Base-by-base conservation (phyloP, 2,888 invertebrate species). In the Nipponacmea schrenckii region DNA sequence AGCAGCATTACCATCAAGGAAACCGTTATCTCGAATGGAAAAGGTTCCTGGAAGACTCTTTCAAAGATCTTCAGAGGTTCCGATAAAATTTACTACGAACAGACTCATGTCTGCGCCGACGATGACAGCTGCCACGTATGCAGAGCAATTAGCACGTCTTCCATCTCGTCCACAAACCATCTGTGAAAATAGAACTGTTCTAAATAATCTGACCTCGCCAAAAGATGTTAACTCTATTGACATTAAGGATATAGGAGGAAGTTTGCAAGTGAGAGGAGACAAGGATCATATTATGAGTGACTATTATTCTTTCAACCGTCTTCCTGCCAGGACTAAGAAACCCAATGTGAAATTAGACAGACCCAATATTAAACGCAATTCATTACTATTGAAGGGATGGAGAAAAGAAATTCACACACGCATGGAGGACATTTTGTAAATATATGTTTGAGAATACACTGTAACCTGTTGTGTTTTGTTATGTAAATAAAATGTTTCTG, bases 261-360 rank as follows among this genome's bases (percentile, higher is more conserved):
- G 56, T 56, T 56, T 56, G 12, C 20, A 56, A 56, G 56, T 24
- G 10, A 56, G 24, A 2, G 56, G 56, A 20, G 80, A 80, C 31
- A 72, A 77, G 1, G 70, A 76, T 62, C 75, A 77, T 62, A 80
- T 81, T 39, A 63, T 76, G 1, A 78, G 75, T 64, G 82, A 82
- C 62, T 75, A 77, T 50, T 80, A 76, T 71, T 74, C 73, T 64
- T 72, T 79, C n/a, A 80, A 79, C 68, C 72, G 80, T 24, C 24
- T 56, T 12, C 56, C 56, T 2, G 20, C 24, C 1, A 20, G 56
- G 14, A 24, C 20, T 56, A 56, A 56, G 56, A 56, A 56, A 56
- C 20, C 10, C 4, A 56, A 0, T 20, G 56, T 56, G 56, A 56
- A 56, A 56, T 24, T 24, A 24, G 12, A 12, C 14, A 56, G 20